phyloP scores from a whole-genome alignment of 2,797 vertebrate species.

The Muscicapa striata region DNA sequence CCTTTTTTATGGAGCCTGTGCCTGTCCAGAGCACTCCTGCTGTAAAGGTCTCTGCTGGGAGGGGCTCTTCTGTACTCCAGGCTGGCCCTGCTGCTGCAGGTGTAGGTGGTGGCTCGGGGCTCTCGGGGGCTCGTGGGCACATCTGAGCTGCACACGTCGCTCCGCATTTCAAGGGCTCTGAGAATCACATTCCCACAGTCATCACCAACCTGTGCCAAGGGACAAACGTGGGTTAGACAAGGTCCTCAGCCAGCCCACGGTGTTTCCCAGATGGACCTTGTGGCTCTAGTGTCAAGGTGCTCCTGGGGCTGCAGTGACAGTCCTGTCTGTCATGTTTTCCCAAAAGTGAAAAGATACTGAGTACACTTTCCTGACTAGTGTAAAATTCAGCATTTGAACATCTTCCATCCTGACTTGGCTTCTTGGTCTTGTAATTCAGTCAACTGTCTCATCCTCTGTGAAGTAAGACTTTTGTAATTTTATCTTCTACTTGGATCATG shows the following conservation, averaged over 20 bases:
- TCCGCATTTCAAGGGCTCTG: slow-evolving; percentile 83
- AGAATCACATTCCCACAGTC: slow-evolving; percentile 89
- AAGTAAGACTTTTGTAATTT: not conserved
- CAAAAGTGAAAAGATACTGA: not conserved
- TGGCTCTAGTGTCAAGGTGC: not conserved
- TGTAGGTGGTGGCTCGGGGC: slow-evolving; percentile 82
- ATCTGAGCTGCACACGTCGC: slow-evolving; percentile 82
- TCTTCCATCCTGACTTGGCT: not conserved
- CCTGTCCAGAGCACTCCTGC: slow-evolving; percentile 80
- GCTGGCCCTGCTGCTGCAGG: slow-evolving; percentile 87
- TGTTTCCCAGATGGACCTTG: not conserved
- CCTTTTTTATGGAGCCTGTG: slow-evolving; percentile 85
- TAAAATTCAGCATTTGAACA: not conserved
- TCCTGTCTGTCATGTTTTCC: not conserved
- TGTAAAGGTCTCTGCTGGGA: slow-evolving; percentile 85
- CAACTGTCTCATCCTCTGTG: not conserved
- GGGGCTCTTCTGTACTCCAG: slow-evolving; percentile 90
- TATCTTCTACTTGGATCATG: not conserved
- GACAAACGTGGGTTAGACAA: slow-evolving; percentile 48
- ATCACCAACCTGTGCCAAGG: slow-evolving; percentile 82
- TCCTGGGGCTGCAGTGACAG: not conserved
- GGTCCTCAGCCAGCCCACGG: not conserved
- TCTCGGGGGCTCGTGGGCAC: slow-evolving; percentile 80
- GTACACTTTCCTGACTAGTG: not conserved
- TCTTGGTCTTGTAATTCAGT: not conserved